Conservation (phyloP, 2,888 invertebrate species). For the Hypena proboscidalis region DNA sequence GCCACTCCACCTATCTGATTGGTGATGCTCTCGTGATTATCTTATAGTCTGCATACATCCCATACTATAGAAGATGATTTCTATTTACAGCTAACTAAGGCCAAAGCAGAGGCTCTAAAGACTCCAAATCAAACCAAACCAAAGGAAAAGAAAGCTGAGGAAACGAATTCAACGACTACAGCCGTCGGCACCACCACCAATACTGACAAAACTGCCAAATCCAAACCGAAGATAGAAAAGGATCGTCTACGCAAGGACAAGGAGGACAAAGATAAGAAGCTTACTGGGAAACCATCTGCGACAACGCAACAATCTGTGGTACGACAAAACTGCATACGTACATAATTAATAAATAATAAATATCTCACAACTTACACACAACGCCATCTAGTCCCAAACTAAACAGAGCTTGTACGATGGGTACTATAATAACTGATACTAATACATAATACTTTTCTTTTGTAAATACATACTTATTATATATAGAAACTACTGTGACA, state of each 20-base stretch:
- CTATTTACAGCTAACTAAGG: constrained; percentile 73
- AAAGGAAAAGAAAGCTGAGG: constrained; percentile 70
- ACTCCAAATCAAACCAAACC: constrained; percentile 73
- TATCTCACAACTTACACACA: too few relatives aligned
- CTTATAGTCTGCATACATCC: too few relatives aligned
- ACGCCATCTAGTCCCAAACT: too few relatives aligned
- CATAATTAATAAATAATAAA: too few relatives aligned
- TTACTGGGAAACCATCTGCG: constrained; percentile 52
- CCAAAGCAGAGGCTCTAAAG: constrained; percentile 85
- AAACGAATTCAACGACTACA: constrained; percentile 45
- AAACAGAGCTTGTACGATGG: too few relatives aligned
- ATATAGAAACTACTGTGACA: too few relatives aligned
- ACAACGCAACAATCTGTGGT: constrained; percentile 36
- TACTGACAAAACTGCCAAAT: constrained; percentile 57
- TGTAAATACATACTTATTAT: too few relatives aligned
- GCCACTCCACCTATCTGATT: too few relatives aligned
- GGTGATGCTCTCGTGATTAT: too few relatives aligned
- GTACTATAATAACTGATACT: too few relatives aligned
- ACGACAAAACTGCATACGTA: neutral
- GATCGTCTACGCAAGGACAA: constrained; percentile 49
- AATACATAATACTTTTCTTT: too few relatives aligned
- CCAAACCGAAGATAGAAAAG: constrained; percentile 44
- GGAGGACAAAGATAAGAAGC: constrained; percentile 55
- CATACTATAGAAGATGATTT: neutral
- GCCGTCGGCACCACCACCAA: constrained; percentile 49